Percentiles rank a stretch among this genome's conserved stretches.
phyloP scores from a whole-genome alignment of 2,888 invertebrate genomes.

The Archips crataeganus region DNA sequence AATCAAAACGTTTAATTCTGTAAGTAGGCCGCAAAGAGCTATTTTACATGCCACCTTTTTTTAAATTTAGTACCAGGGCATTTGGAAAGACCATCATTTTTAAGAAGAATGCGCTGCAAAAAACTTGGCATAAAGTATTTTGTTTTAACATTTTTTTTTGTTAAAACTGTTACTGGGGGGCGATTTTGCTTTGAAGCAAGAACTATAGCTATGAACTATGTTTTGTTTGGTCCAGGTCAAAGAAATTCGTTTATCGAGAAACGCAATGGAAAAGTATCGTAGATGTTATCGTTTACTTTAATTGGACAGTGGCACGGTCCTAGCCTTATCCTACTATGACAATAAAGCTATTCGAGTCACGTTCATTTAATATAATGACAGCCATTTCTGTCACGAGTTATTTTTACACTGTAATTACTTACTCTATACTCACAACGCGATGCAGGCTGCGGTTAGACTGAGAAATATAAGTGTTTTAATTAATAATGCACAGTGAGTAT shows the following conservation, averaged over 20 bases:
- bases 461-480: neutral
- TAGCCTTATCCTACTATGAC: constrained; percentile 7
- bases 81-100: too few species aligned
- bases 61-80: too few species aligned
- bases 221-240: neutral
- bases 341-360: neutral
- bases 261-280: neutral
- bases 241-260: neutral
- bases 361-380: neutral
- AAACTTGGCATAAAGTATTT: too few species aligned
- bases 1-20: too few species aligned
- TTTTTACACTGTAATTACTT: neutral
- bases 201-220: too few species aligned
- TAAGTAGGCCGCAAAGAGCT: too few species aligned
- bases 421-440: neutral
- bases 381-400: neutral
- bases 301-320: neutral
- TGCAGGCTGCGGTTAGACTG: neutral
- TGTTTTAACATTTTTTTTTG: too few species aligned
- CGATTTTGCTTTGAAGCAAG: too few species aligned
- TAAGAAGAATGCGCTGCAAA: too few species aligned
- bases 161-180: too few species aligned
- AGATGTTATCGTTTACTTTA: neutral
- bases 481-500: neutral
- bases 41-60: too few species aligned